Evolutionary conservation across 2,113 vertebrate species (phyloP), one percentile per base, ranked within the genome.

Genomic region (Helogale parvula): DNA sequence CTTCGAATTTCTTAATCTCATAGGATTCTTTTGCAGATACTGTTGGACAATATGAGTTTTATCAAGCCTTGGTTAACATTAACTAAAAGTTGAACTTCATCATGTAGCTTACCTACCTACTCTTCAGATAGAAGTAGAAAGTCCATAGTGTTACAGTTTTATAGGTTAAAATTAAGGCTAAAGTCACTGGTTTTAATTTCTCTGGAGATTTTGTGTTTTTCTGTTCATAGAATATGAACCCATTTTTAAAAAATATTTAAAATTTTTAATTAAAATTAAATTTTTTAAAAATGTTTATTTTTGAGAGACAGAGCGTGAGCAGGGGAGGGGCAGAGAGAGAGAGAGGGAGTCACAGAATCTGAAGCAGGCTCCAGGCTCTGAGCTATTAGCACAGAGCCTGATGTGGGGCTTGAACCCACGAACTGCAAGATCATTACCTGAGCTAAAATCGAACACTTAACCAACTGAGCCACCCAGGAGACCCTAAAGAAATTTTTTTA

Each of bases 181-280:
- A 89, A 74, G 54, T 85, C 84, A 54, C 72, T 90, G 45, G 16
- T 33, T 90, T 96, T 68, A 82, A 52, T 90, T 88, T 50, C 25
- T 52, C 17, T 9, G 84, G 74, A 87, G 14, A 54, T 68, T 90
- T 85, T 80, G 29, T 95, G 38, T 71, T 74, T 95, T 66, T 16
- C 11, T 69, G 0, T 85, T 88, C 11, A 10, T 66, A 35, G 35
- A 77, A 9, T 71, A 41, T 63, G 23, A 88, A 88, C 21, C 25
- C 19, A 90, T 23, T 60, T 60, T 50, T 47, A 1, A 10, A 47
- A 47, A 47, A 47, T 9, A 47, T 47, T 47, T 9, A 47, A 47
- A 47, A 47, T 47, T 47, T 47, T 47, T 47, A 47, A 47, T 47
- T 47, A 47, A 47, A 47, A 47, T 47, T 47, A 47, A 47, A 52